Conservation (phyloP, 2,113 vertebrate genomes). For the Chlorocebus sabaeus region DNA sequence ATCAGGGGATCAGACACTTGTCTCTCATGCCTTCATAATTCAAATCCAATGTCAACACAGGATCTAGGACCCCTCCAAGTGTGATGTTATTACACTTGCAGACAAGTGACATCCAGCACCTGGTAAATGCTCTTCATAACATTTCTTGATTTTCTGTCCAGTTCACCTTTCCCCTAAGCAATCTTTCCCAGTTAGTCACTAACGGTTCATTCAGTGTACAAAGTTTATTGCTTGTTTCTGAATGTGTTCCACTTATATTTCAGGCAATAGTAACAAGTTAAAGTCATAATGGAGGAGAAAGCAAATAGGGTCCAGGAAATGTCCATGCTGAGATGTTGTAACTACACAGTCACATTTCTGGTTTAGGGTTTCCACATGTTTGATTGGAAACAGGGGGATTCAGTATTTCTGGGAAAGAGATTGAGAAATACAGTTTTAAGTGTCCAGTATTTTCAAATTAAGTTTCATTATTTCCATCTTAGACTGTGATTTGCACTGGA, state of each 20-base stretch:
- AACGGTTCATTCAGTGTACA: not conserved
- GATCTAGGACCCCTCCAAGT: not conserved
- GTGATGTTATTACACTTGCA: not conserved
- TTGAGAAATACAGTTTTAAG: not conserved
- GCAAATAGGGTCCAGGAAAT: not conserved
- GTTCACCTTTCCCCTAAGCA: not conserved
- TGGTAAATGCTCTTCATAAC: not conserved
- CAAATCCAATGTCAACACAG: not conserved
- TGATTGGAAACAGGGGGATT: not conserved
- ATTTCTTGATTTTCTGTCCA: not conserved
- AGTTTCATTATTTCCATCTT: constrained; percentile 10
- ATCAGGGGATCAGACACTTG: not conserved
- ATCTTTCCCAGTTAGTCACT: not conserved
- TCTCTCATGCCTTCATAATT: not conserved
- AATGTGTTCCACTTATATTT: not conserved
- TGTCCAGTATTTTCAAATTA: not conserved
- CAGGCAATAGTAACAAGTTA: not conserved
- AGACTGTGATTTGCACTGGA: not conserved
- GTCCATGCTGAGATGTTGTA: not conserved
- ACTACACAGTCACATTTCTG: not conserved
- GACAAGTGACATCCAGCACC: not conserved
- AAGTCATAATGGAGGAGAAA: not conserved
- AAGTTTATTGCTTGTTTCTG: not conserved
- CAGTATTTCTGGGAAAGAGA: not conserved
- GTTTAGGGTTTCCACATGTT: not conserved